Base-by-base conservation (phyloP, 2,797 vertebrate genomes). In the Tympanoctomys barrerae region DNA sequence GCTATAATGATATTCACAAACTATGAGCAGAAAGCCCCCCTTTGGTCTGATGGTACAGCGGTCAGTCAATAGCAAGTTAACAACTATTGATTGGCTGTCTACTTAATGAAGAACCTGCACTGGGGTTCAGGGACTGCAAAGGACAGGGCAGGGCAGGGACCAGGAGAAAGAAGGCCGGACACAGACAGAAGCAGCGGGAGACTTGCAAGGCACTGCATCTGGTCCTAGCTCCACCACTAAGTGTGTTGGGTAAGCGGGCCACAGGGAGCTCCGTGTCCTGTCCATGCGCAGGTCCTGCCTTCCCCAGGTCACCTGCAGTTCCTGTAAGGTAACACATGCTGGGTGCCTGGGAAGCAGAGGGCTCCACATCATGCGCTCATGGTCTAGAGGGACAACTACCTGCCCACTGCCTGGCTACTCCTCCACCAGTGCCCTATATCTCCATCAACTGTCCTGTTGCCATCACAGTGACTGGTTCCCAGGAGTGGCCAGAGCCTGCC, bases 51-150 rank as follows among this genome's bases (percentile, higher is more conserved):
- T 2, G 54, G 94, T 57, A 81, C 49, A 81, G 42, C 7, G 66
- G 93, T 52, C 93, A 62, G 84, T 96, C 96, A 66, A 89, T 95
- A 88, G 75, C 57, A 94, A 95, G 94, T 94, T 91, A 91, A 94
- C 94, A 79, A 66, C 87, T 84, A 96, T 87, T 85, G 94, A 94
- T 57, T 64, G 75, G 24, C 94, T 88, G 84, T 84, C 92, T 75
- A 2, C 73, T 91, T 97, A 96, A 95, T 87, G 95, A 94, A 89
- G 92, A 85, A 73, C 81, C 70, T 61, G 49, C 0, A 11, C 66
- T 81, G 54, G 83, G 57, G 22, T 2, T 85, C 62, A 81, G 75
- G 49, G 57, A 62, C 59, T 3, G 49, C 42, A 19, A 33, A 77
- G 77, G 71, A 80, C 61, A 61, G 33, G 24, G 3, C 1, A 4